Conservation (phyloP, 2,888 invertebrate species). For the Drosophila vallismaia region DNA sequence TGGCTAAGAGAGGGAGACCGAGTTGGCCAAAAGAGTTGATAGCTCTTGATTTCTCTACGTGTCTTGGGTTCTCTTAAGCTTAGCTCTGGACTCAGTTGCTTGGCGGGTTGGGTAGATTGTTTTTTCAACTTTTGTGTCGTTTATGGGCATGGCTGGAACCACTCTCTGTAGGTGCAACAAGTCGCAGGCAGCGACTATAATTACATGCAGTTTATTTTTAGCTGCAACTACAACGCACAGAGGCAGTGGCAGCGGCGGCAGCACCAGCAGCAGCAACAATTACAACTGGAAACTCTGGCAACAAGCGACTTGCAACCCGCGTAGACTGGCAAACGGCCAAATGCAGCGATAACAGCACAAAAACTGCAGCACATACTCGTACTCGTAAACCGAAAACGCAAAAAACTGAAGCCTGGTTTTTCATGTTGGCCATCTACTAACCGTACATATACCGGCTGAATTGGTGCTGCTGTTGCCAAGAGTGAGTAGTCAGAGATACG, state of each 20-base stretch:
- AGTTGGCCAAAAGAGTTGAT: constrained; percentile 14
- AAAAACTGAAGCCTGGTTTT: constrained; percentile 55
- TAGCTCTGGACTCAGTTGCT: constrained; percentile 21
- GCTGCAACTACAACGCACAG: constrained; percentile 38
- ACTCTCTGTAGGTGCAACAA: constrained; percentile 65
- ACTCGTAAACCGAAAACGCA: constrained; percentile 31
- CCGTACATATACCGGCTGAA: constrained; percentile 22
- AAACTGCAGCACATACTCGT: constrained; percentile 55
- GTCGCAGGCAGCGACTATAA: constrained; percentile 56
- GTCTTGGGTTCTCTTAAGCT: constrained; percentile 36
- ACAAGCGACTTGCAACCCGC: constrained; percentile 16
- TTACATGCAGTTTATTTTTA: constrained; percentile 51
- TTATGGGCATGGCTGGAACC: constrained; percentile 42
- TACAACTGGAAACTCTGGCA: constrained; percentile 14
- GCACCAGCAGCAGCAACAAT: constrained; percentile 43
- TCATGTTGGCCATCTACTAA: constrained; percentile 31
- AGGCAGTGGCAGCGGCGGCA: constrained; percentile 37
- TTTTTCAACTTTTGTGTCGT: constrained; percentile 5
- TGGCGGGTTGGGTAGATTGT: constrained; percentile 25
- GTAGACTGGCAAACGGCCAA: constrained; percentile 45
- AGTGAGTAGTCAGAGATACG: constrained; percentile 23
- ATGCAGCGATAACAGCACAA: constrained; percentile 49
- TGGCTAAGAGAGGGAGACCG: constrained; percentile 39
- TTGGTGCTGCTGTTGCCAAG: constrained; percentile 42
- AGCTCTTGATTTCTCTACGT: constrained; percentile 8